Conservation (phyloP, 1,140 invertebrate species). For the Trichonephila inaurata region DNA sequence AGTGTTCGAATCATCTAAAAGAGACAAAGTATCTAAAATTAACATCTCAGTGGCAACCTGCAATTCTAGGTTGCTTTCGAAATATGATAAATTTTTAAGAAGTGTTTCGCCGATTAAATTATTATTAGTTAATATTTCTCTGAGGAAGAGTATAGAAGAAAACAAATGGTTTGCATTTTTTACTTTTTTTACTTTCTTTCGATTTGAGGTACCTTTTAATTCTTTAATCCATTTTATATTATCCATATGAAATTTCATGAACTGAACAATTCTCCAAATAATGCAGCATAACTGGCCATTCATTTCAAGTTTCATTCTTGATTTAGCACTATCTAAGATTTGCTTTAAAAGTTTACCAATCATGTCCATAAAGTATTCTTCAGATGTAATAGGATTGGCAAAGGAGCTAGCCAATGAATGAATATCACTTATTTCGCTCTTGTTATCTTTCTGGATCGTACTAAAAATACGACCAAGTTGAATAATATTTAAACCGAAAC, state of each 20-base stretch:
- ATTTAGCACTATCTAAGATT: no score
- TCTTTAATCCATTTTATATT: slow-evolving; percentile 18
- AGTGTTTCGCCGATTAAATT: neutral
- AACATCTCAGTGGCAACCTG: neutral
- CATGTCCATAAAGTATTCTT: neutral
- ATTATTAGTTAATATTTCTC: neutral
- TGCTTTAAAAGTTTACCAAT: neutral
- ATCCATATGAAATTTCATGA: neutral
- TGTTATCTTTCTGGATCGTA: neutral
- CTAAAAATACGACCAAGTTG: neutral
- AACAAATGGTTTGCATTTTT: neutral
- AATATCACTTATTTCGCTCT: no score
- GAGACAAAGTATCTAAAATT: neutral
- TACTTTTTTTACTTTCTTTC: neutral
- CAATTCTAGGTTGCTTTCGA: slow-evolving; percentile 1
- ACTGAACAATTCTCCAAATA: neutral
- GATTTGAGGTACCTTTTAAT: neutral
- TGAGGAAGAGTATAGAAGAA: neutral
- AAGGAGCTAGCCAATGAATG: neutral
- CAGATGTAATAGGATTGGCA: neutral
- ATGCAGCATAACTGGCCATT: neutral
- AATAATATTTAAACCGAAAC: neutral
- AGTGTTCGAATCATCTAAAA: neutral
- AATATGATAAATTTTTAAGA: neutral
- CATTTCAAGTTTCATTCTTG: no score